phyloP scores from a whole-genome alignment of 2,113 vertebrate species.

The pig (Sus scrofa) region DNA sequence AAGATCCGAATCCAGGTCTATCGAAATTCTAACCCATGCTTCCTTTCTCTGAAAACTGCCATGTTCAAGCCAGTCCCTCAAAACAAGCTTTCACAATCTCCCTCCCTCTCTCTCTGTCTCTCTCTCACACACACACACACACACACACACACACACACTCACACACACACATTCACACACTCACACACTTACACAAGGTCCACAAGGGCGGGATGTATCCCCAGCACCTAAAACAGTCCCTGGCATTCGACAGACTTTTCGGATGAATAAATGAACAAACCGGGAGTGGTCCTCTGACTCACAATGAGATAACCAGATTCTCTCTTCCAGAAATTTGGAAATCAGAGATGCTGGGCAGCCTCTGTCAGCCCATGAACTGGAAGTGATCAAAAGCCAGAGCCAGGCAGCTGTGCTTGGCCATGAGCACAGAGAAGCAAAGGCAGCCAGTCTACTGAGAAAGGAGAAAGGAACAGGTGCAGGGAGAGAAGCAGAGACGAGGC shows the following conservation, averaged over 20 bases:
- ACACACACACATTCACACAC: background rate
- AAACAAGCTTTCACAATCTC: background rate
- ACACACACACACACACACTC: background rate
- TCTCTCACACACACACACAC: too few relatives aligned
- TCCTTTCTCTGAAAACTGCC: slow-evolving; percentile 45
- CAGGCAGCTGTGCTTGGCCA: background rate
- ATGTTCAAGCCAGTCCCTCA: background rate
- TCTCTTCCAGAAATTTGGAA: slow-evolving; percentile 57
- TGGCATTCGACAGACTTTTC: background rate
- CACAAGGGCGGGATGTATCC: background rate
- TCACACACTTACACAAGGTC: background rate
- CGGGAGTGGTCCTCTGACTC: background rate
- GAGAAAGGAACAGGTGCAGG: background rate
- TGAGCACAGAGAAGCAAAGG: background rate
- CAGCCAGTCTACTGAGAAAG: background rate
- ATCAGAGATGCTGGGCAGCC: background rate
- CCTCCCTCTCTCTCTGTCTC: background rate
- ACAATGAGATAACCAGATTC: slow-evolving; percentile 46
- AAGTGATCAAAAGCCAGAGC: background rate
- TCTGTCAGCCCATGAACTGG: background rate
- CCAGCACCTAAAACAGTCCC: background rate
- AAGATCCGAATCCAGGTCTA: background rate
- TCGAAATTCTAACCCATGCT: background rate
- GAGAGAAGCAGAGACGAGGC: background rate
- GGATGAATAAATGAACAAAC: slow-evolving; percentile 26